A percentile compares a stretch with the other conserved stretches of the same genome.
Conservation (phyloP, 2,113 vertebrate genomes). For the Damaliscus lunatus region DNA sequence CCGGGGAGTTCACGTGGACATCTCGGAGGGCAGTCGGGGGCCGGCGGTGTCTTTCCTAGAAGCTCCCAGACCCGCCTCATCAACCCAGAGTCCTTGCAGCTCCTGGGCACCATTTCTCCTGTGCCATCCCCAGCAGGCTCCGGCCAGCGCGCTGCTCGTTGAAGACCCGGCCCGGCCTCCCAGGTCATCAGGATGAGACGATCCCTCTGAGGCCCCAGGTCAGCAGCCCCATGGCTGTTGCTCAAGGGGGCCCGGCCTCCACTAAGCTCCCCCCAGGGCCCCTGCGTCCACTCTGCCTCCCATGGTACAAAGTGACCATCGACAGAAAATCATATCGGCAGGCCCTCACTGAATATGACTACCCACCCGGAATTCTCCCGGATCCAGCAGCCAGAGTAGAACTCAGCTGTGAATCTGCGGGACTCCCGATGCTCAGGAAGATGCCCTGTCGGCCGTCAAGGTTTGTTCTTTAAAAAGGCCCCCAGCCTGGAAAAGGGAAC, state of each 20-base stretch:
- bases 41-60: fast-evolving
- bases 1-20: fast-evolving
- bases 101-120: fast-evolving
- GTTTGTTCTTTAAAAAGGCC: background rate
- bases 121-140: background rate
- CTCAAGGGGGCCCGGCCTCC: fast-evolving
- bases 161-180: background rate
- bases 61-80: fast-evolving
- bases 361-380: constrained; percentile 34
- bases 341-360: constrained; percentile 27
- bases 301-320: background rate
- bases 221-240: fast-evolving
- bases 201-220: background rate
- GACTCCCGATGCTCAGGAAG: background rate
- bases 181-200: fast-evolving
- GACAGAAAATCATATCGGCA: constrained; percentile 44
- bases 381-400: constrained; percentile 17
- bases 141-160: fast-evolving
- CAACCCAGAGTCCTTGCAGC: fast-evolving
- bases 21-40: fast-evolving
- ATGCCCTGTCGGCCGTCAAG: background rate
- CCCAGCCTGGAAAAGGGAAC: background rate
- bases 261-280: fast-evolving
- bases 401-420: background rate
- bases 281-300: background rate